Evolutionary conservation across 2,888 invertebrate genomes (phyloP).

Genomic region (Epistrophella euchroma): DNA sequence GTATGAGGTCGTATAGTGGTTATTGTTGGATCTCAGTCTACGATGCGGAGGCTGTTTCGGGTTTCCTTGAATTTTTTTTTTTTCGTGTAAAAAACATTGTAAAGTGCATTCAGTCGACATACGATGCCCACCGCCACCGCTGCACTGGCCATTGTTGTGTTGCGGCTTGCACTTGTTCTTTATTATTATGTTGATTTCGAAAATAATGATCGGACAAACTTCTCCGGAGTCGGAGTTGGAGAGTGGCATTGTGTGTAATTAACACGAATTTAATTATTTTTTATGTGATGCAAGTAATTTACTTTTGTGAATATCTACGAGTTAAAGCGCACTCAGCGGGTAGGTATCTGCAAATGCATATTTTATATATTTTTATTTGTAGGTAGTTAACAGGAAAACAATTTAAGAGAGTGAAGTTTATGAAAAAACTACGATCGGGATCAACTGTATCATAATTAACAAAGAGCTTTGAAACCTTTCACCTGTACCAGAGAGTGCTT

Average conservation of each 20-base stretch:
- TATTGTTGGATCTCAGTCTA: slow-evolving; percentile 67
- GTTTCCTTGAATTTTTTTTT: slow-evolving; percentile 2
- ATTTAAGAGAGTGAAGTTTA: slow-evolving; percentile 47
- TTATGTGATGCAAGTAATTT: slow-evolving; percentile 66
- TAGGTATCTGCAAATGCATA: not conserved
- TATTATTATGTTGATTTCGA: slow-evolving; percentile 74
- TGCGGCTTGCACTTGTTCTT: slow-evolving; percentile 74
- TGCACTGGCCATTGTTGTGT: slow-evolving; percentile 65
- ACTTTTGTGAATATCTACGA: slow-evolving; percentile 43
- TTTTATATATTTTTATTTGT: not conserved
- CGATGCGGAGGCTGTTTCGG: slow-evolving; percentile 62
- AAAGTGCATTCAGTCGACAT: slow-evolving; percentile 55
- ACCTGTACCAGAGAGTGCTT: not conserved
- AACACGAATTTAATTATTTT: slow-evolving; percentile 74
- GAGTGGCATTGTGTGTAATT: slow-evolving; percentile 68
- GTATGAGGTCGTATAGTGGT: slow-evolving; percentile 41
- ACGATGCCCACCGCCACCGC: not conserved
- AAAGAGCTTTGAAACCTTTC: slow-evolving; percentile 22
- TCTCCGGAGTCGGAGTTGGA: slow-evolving; percentile 13
- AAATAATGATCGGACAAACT: slow-evolving; percentile 66
- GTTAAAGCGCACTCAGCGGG: slow-evolving; percentile 22
- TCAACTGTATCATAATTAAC: slow-evolving; percentile 5
- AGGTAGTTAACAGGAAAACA: slow-evolving; percentile 24
- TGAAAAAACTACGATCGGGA: slow-evolving; percentile 23
- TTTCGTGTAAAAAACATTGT: slow-evolving; percentile 7